Evolutionary conservation across 2,888 invertebrate genomes (phyloP), one percentile per base, ranked within the genome.

Genomic region (Toxonevra muliebris): DNA sequence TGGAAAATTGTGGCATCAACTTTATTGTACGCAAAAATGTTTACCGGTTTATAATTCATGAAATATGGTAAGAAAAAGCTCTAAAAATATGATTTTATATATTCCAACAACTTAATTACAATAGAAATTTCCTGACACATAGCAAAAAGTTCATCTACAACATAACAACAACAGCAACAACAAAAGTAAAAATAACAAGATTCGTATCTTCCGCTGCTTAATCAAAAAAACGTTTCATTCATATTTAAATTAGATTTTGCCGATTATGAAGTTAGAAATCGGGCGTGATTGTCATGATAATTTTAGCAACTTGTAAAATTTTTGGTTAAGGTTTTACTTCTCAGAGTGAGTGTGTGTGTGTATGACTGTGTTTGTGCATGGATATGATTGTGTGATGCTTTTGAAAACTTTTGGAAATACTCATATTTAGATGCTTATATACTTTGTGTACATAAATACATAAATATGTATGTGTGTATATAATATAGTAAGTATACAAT

Each of bases 201-300:
- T 30, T 13, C 10, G 12, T 40, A 61, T 41, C 61, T 52, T 17
- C 53, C 42, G 61, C 53, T 61, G 52, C 52, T 50, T 45, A 45
- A 17, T 45, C 20, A 42, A 55, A 55, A 55, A 55, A 63, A 11
- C 43, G 20, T 54, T 52, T 43, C 63, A 67, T 67, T 59, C 63
- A 67, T 54, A 67, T 67, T 67, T 63, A 67, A 67, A 67, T 63
- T 62, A 19, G 59, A 59, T 63, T 63, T 67, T 8, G 53, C 52
- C 63, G 58, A 67, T 67, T 67, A 58, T 63, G 63, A 63, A 59
- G 59, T 63, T 63, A 67, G 67, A 67, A 67, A 58, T 67, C 67
- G 63, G 63, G 63, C 67, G 67, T 67, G 67, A 67, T 67, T 67
- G 67, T 67, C 62, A 67, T 67, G 63, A 67, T 67, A 63, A 67